Evolutionary conservation across 2,113 vertebrate species (phyloP).

Genomic region (Puffinus mauretanicus): DNA sequence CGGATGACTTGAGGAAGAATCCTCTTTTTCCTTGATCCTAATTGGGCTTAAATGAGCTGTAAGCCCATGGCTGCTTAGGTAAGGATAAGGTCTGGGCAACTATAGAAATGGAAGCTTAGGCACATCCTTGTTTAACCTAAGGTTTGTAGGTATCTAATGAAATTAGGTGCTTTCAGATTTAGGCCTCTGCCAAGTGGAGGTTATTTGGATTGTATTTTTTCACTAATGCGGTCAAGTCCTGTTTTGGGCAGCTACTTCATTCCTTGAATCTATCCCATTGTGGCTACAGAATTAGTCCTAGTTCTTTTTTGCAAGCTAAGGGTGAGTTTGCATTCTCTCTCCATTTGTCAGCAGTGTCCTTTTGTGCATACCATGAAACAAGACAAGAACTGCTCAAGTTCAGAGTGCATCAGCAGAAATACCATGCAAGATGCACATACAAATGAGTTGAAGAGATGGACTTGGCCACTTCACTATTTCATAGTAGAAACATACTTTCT

Average conservation of each 20-base stretch:
- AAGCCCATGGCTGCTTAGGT: constrained; percentile 10
- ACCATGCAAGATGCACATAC: fast-evolving
- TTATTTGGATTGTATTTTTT: not conserved
- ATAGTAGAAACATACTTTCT: not conserved
- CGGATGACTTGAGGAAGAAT: constrained; percentile 15
- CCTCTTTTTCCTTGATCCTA: constrained; percentile 35
- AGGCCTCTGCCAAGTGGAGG: not conserved
- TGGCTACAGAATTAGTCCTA: not conserved
- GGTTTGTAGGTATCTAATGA: constrained; percentile 22
- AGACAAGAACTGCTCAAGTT: not conserved
- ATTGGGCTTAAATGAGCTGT: constrained; percentile 40
- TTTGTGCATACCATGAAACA: not conserved
- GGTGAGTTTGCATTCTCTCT: not conserved
- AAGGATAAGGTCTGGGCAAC: not conserved
- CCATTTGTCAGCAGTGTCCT: not conserved
- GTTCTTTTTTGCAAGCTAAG: not conserved
- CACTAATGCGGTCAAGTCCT: not conserved
- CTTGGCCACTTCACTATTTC: not conserved
- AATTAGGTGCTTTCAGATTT: constrained; percentile 17
- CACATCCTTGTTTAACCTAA: constrained; percentile 21
- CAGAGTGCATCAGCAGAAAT: not conserved
- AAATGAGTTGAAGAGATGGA: not conserved
- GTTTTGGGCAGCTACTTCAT: not conserved
- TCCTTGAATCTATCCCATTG: not conserved
- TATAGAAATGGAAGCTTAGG: not conserved